phyloP scores from a whole-genome alignment of 2,888 invertebrate species.

The Thysanoteuthis rhombus region DNA sequence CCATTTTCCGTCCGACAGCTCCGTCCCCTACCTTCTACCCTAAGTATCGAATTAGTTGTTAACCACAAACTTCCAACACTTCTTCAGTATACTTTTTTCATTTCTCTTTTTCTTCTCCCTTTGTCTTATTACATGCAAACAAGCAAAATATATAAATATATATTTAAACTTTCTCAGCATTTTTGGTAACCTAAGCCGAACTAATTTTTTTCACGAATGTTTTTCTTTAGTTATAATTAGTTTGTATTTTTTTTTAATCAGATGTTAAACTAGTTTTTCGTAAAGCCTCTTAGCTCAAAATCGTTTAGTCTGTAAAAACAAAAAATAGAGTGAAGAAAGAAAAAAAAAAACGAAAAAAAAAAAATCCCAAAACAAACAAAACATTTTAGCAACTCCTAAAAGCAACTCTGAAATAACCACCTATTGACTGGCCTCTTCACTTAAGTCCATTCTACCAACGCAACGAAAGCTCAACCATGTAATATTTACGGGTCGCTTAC shows the following conservation, averaged over 20 bases:
- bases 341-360: background rate
- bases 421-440: background rate
- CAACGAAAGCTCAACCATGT: background rate
- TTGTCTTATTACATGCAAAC: background rate
- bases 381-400: background rate
- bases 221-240: too few relatives aligned
- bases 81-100: background rate
- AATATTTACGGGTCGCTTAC: background rate
- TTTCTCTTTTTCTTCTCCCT: background rate
- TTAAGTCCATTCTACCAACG: background rate
- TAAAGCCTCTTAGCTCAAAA: too few relatives aligned
- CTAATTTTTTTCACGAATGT: too few relatives aligned
- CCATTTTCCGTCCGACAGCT: background rate
- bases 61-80: background rate
- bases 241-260: too few relatives aligned
- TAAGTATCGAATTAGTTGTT: background rate
- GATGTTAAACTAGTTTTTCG: too few relatives aligned
- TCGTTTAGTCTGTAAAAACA: background rate
- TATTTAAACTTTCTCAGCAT: background rate
- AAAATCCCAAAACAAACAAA: background rate
- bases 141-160: background rate
- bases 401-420: background rate
- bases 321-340: background rate
- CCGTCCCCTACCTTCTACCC: background rate
- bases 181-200: background rate